These are phyloP conservation scores for Myzus persicae DNA, from an alignment of 1,140 invertebrate species.

Conservation along the genomic window DNA sequence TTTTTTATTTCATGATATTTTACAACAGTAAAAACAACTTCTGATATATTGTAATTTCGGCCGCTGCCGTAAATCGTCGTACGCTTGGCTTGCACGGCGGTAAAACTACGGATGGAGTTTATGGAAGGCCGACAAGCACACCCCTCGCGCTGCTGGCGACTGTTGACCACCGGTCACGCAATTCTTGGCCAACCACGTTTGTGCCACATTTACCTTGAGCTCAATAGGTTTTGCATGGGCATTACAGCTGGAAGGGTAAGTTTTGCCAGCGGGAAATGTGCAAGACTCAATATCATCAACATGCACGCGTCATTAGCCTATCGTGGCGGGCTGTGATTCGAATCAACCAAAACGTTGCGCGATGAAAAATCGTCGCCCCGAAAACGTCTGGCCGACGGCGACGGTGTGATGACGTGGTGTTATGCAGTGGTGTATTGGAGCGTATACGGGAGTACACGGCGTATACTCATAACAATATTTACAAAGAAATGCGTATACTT, in stretches of 20 bases:
- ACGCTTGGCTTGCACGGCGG: neutral
- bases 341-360: neutral
- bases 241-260: conserved; percentile 21
- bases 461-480: no score
- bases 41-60: neutral
- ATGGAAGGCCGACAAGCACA: conserved; percentile 27
- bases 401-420: no score
- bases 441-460: no score
- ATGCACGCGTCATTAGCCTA: conserved; percentile 17
- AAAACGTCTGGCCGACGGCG: neutral
- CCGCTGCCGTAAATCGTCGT: neutral
- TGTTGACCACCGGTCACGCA: conserved; percentile 56
- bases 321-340: neutral
- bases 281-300: conserved; percentile 29
- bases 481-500: no score
- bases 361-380: neutral
- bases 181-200: conserved; percentile 51
- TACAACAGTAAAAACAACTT: neutral
- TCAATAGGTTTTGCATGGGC: conserved; percentile 17
- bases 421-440: no score
- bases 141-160: conserved; percentile 36
- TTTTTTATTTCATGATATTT: no score
- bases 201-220: conserved; percentile 45
- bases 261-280: neutral
- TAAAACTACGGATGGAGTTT: conserved; percentile 15